These are phyloP conservation scores for Tachypleus tridentatus DNA, from an alignment of 1,140 invertebrate genomes.

Conservation along the genomic window DNA sequence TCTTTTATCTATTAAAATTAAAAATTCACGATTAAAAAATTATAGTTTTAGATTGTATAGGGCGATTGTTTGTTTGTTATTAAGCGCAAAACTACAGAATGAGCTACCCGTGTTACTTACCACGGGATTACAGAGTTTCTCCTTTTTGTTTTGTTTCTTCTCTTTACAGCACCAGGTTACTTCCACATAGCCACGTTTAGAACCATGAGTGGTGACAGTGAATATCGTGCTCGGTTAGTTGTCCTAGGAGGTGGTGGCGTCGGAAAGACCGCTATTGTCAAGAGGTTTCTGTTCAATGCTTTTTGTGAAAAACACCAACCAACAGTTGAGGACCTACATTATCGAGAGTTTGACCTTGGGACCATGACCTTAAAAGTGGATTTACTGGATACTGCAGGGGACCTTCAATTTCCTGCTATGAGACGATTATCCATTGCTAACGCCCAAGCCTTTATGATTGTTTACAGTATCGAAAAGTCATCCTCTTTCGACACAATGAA, in stretches of 20 bases:
- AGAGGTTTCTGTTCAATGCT: slow-evolving; percentile 69
- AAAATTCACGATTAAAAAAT: no score
- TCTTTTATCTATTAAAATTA: no score
- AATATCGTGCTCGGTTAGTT: slow-evolving; percentile 58
- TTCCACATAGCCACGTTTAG: no score
- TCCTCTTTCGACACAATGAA: slow-evolving; percentile 61
- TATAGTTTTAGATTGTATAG: no score
- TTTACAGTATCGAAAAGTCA: slow-evolving; percentile 59
- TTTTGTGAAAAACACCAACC: slow-evolving; percentile 71
- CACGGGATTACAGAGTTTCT: no score
- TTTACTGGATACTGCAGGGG: slow-evolving; percentile 74
- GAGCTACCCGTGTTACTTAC: no score
- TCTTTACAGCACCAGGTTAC: no score
- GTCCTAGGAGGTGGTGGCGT: slow-evolving; percentile 67
- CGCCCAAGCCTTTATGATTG: slow-evolving; percentile 76
- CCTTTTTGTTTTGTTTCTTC: no score
- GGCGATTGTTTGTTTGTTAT: no score
- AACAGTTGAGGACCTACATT: slow-evolving; percentile 82
- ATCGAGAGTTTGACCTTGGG: slow-evolving; percentile 64
- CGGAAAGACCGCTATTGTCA: slow-evolving; percentile 76
- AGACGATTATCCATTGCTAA: slow-evolving; percentile 68
- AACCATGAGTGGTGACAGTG: no score
- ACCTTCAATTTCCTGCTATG: slow-evolving; percentile 83
- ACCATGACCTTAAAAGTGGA: slow-evolving; percentile 52
- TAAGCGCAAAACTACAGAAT: no score